Conservation (phyloP, 2,888 invertebrate species). For the Teinopalpus imperialis region DNA sequence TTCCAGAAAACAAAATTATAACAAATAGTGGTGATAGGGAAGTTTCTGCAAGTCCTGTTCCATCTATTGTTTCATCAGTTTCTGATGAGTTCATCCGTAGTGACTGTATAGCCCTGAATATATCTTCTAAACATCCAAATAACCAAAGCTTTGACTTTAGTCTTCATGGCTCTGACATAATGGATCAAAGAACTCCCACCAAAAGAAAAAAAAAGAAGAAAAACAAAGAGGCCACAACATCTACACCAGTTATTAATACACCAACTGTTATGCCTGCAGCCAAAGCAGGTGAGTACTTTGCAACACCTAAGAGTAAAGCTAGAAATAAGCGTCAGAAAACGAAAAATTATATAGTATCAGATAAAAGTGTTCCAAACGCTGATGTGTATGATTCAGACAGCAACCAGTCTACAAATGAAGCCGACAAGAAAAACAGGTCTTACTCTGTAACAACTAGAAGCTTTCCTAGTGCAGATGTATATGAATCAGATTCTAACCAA, state of each 20-base stretch:
- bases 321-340: conserved; percentile 66
- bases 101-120: conserved; percentile 74
- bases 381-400: conserved; percentile 84
- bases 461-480: conserved; percentile 73
- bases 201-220: conserved; percentile 71
- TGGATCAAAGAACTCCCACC: conserved; percentile 55
- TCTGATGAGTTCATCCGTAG: conserved; percentile 76
- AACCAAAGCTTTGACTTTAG: conserved; percentile 73
- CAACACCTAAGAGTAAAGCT: conserved; percentile 73
- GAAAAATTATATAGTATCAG: conserved; percentile 60
- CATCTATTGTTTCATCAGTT: conserved; percentile 72
- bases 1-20: conserved; percentile 12
- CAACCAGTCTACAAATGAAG: conserved; percentile 56
- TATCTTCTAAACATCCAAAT: conserved; percentile 61
- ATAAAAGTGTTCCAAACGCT: conserved; percentile 60
- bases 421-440: conserved; percentile 44
- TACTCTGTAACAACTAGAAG: conserved; percentile 65
- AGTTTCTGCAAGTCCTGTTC: conserved; percentile 67
- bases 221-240: conserved; percentile 54
- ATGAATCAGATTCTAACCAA: conserved; percentile 79
- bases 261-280: conserved; percentile 34
- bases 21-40: conserved; percentile 43
- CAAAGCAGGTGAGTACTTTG: conserved; percentile 60
- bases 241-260: conserved; percentile 46
- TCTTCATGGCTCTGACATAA: conserved; percentile 70